Evolutionary conservation across 1,140 invertebrate species (phyloP), one percentile per base, ranked within the genome.

Genomic region (Pinna nobilis): DNA sequence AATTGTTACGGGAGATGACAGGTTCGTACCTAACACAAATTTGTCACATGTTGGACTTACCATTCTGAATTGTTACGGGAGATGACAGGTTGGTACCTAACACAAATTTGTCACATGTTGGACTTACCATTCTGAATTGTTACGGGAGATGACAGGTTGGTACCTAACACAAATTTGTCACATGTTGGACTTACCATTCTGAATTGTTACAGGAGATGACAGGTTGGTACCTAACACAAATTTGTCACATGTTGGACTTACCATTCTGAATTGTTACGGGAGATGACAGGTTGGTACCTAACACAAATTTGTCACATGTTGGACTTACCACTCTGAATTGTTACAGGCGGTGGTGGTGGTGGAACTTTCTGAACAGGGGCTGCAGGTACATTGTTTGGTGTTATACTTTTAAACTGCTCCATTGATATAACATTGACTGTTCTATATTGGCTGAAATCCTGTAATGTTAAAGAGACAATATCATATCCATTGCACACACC

Each of bases 361-460:
- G 82, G 89, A 9, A 79, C 70, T 67, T 82, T 70, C 51, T 81
- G 79, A 59, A 82, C 66, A 30, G 74, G 76, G 15, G 70, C 30
- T 7, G 65, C 60, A 2, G 67, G 47, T 15, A 35, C 60, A n/a
- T 67, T 30, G 7, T 76, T 55, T 7, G 87, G 84, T 15, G 81
- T 84, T 32, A 96, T 91, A 84, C 94, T 95, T 74, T 96, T 93
- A 89, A 96, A 97, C 86, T 93, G 93, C 87, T 96, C 95, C 84
- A 95, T 94, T 70, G 92, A 94, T 76, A 98, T 95, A n/a, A 97
- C 88, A 77, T 94, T 96, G n/a, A 98, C 93, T 2, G 95, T 96
- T 82, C 94, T 95, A 88, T 95, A 95, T 77, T 93, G 77, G 25
- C 66, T 65, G 55, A 81, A 81, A 23, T 85, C 82, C 66, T 72